Base-by-base conservation (phyloP, 2,113 vertebrate species). In the Pseudois nayaur region DNA sequence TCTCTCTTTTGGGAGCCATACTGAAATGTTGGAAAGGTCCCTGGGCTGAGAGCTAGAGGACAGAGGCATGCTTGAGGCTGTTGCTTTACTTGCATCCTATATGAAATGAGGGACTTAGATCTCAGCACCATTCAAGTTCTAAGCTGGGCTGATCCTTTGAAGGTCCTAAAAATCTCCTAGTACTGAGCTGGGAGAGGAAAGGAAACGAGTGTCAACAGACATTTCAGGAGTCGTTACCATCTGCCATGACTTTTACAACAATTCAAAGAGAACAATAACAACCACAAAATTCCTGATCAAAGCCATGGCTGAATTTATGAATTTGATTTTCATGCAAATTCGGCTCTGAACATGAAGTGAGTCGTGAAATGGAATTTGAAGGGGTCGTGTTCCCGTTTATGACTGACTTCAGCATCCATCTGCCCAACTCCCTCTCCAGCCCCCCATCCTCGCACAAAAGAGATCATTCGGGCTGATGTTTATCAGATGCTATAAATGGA, bases 311-410 rank as follows among this genome's bases (percentile, higher is more conserved):
- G 96, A 96, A 96, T 97, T 97, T 97, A 97, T 97, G 96, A 96
- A 98, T 98, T 97, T 97, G 89, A 98, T 98, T 98, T 97, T 97
- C 95, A 97, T 98, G 98, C 97, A 98, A 97, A 98, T 98, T 97
- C 57, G 45, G 87, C 67, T 87, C 91, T 64, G 95, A 95, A 96
- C 93, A 95, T 19, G 95, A 96, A 98, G 97, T 64, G 97, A 98
- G 79, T 97, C 83, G 8, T 98, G 98, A 98, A 98, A 94, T 97
- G 91, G 84, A 98, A 97, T 97, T 85, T 93, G 97, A 98, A 97
- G 96, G 93, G 98, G 97, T 97, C 71, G 0, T 60, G 96, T 93
- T 98, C 96, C 1, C 0, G 31, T 93, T 96, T 89, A 1, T 6
- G 89, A 93, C 86, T 94, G 45, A 79, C 94, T 36, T 93, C 82